Evolutionary conservation across 1,140 invertebrate species (phyloP), one percentile per base, ranked within the genome.

Genomic region (Macrosteles quadrilineatus): DNA sequence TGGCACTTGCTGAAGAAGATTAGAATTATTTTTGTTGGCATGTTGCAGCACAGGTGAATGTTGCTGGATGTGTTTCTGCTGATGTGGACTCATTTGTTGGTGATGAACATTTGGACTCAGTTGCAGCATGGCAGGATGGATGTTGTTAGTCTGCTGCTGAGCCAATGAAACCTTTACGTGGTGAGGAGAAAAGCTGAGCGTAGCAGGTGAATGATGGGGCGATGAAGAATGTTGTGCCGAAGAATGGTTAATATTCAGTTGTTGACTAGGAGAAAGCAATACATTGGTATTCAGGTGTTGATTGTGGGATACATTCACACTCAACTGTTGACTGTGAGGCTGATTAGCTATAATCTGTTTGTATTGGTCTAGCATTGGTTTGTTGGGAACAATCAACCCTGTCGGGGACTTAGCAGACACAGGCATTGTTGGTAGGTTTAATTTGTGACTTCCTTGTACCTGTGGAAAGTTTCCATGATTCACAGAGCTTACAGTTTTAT

Each of bases 51-150:
- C 55, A 6, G 55, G 55, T 2, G 55, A 59, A 59, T 59, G 55
- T 9, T 25, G 55, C 12, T 25, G 21, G 14, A 30, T 50, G n/a
- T 50, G 47, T n/a, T 59, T 59, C 55, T 59, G 55, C 25, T 59
- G 55, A 6, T 59, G 21, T 27, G 55, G 55, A 29, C 55, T 59
- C 9, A 30, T n/a, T 29, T 59, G 55, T n/a, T 59, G 55, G n/a
- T 59, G 55, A 59, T 59, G 55, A 59, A 59, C 27, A 29, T 59
- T 59, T 6, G 55, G 55, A 59, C 55, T 59, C 25, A 59, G 55
- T 29, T 59, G 55, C 2, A 59, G 21, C 12, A 29, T 30, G 23
- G 25, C 27, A 1, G 21, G 27, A 29, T 59, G 21, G 12, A 59
- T n/a, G 23, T 30, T 59, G 25, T 59, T 59, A 9, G 23, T 59